Evolutionary conservation across 2,888 invertebrate species (phyloP), one percentile per base, ranked within the genome.

Genomic region (Coecobrya sp.): DNA sequence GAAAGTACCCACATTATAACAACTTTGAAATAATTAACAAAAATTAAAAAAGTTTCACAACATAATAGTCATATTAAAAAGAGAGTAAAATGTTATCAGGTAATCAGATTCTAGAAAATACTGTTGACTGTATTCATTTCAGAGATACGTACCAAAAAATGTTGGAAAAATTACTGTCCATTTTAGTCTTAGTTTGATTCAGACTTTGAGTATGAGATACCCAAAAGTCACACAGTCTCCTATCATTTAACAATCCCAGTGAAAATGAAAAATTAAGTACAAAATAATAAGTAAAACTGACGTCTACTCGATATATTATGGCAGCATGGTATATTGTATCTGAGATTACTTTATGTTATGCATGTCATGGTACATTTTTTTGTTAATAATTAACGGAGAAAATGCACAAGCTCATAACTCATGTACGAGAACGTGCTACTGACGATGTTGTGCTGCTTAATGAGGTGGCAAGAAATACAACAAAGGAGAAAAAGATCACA

Each of bases 401-500:
- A 27, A 27, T 52, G 3, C n/a, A n/a, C n/a, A n/a, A n/a, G n/a
- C 25, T 8, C n/a, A 27, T 7, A 7, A 1, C 55, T 79, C 55
- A 55, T 55, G 79, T 55, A 27, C 16, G 19, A n/a, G 73, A 42
- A 10, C n/a, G 55, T 62, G 79, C 0, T 62, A 62, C 0, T 19
- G 79, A 27, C 30, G 88, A 81, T 13, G 88, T 19, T 25, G 84
- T 62, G 25, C 36, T 86, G 59, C 52, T 87, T 16, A 85, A 86
- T 8, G 85, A 84, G 16, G 92, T 89, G 52, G 93, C 19, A 68
- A 86, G 25, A 86, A 92, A 93, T 11, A 92, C n/a, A 36, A 94
- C 13, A 59, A 93, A 19, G 36, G 94, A 92, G 42, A 92, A 25
- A 30, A 92, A 70, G 86, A 94, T 94, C 94, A 94, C 93, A 93